Evolutionary conservation across 1,140 invertebrate species (phyloP), one percentile per base, ranked within the genome.

Genomic region (Vanessa tameamea): DNA sequence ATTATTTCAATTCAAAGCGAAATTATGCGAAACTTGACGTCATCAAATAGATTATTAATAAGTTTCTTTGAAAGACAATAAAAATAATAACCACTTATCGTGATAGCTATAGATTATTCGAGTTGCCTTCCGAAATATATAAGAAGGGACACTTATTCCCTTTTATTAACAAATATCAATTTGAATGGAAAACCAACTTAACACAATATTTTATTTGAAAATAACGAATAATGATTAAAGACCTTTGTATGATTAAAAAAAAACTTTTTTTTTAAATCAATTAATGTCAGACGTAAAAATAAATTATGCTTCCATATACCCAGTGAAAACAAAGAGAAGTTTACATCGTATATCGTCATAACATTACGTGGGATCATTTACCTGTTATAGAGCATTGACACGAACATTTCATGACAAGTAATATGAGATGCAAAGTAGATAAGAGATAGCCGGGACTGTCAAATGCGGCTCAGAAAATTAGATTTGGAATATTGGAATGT

Each of bases 291-390:
- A 31, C 26, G 26, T 31, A 31, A 43, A 43, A 43, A 43, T 43
- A 43, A 43, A 43, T 43, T 43, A 11, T 43, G 37, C 9, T 43
- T 23, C n/a, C 6, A 16, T 55, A 55, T 55, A 12, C n/a, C 16
- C n/a, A 20, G 16, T 67, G 37, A 67, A 53, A 67, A 67, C 65
- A 67, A 67, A 67, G 50, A 67, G 53, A 55, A 31, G 7, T 67
- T 55, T 31, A 11, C 53, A 43, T 31, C 8, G 14, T 66, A 37
- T 16, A 47, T 11, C 65, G 50, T 67, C 31, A 55, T 55, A 67
- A 67, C 26, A 20, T 47, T 16, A 47, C 16, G 37, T 53, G 12
- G 37, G 50, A 55, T 55, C 65, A 37, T 67, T 20, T 67, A 67
- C 26, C 65, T 67, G 14, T 67, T 67, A 43, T 53, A 47, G 50